Conservation (phyloP, 2,797 vertebrate genomes). For the Chrysolophus pictus region DNA sequence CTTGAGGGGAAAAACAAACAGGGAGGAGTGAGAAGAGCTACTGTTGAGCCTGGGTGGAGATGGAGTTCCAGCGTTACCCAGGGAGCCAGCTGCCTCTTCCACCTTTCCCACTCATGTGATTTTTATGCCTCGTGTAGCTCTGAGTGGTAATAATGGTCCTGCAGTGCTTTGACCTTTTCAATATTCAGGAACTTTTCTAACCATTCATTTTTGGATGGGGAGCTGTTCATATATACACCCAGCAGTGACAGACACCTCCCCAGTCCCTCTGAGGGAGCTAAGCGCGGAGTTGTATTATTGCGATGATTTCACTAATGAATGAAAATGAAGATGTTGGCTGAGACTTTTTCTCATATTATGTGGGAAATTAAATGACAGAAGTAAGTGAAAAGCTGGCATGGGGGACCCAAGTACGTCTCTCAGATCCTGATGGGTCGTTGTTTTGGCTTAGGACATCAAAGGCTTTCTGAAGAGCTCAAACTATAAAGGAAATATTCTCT, state of each 20-base stretch:
- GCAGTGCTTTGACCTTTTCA: slow-evolving; percentile 53
- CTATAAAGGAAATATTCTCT: slow-evolving; percentile 29
- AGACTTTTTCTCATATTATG: slow-evolving; percentile 1
- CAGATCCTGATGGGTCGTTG: slow-evolving; percentile 39
- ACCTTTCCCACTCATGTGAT: slow-evolving; percentile 8
- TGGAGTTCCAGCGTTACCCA: background rate
- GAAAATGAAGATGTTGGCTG: slow-evolving; percentile 41
- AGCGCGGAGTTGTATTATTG: slow-evolving; percentile 43
- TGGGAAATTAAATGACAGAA: slow-evolving; percentile 51
- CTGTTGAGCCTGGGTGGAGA: background rate
- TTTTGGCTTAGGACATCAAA: slow-evolving; percentile 57
- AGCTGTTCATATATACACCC: background rate
- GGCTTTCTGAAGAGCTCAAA: slow-evolving; percentile 34
- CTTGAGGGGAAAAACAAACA: background rate
- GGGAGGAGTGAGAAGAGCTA: background rate
- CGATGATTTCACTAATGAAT: slow-evolving; percentile 47
- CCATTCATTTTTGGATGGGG: slow-evolving; percentile 7
- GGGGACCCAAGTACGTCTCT: slow-evolving; percentile 17
- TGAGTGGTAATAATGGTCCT: slow-evolving; percentile 32
- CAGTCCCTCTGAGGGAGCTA: background rate
- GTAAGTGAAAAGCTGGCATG: slow-evolving; percentile 54
- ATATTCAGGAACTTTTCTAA: slow-evolving; percentile 16
- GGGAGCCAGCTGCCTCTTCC: slow-evolving; percentile 13
- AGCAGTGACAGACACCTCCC: background rate
- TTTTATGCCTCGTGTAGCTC: slow-evolving; percentile 26